Percentiles rank a stretch among this genome's conserved stretches.
These are phyloP conservation scores for Cnemophilus loriae DNA, from an alignment of 2,113 vertebrate genomes.

Conservation along the genomic window DNA sequence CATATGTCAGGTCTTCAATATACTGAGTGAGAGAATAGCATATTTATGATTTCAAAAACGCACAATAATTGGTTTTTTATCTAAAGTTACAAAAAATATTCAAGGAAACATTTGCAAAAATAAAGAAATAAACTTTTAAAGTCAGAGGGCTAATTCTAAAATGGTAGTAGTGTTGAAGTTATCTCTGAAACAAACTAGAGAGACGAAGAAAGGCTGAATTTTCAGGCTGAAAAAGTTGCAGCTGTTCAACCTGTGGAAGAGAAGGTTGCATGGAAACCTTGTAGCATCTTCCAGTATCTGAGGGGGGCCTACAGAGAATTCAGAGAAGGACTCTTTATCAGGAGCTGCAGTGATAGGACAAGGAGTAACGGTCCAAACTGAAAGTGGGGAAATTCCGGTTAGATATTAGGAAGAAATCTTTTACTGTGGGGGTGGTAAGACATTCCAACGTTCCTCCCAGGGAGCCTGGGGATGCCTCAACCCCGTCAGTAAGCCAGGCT, in stretches of 20 bases:
- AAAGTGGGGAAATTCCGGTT: background rate
- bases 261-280: background rate
- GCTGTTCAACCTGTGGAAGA: background rate
- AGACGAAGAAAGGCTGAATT: background rate
- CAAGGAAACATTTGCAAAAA: background rate
- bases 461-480: background rate
- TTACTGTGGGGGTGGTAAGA: no score
- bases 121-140: background rate
- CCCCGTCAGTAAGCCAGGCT: background rate
- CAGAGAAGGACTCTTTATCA: background rate
- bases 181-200: background rate
- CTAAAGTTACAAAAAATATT: background rate
- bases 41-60: background rate
- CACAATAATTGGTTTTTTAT: accelerated
- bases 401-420: background rate
- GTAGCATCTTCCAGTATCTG: background rate
- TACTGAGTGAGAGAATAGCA: background rate
- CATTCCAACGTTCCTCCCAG: background rate
- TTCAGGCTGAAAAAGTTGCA: background rate
- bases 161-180: background rate
- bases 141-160: background rate
- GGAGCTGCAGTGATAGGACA: background rate
- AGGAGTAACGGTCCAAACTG: background rate
- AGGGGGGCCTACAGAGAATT: background rate
- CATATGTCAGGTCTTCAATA: background rate